Percentiles rank a stretch among this genome's conserved stretches.
These are phyloP conservation scores for Sphinx pinastri DNA, from an alignment of 2,888 invertebrate species.

Conservation along the genomic window DNA sequence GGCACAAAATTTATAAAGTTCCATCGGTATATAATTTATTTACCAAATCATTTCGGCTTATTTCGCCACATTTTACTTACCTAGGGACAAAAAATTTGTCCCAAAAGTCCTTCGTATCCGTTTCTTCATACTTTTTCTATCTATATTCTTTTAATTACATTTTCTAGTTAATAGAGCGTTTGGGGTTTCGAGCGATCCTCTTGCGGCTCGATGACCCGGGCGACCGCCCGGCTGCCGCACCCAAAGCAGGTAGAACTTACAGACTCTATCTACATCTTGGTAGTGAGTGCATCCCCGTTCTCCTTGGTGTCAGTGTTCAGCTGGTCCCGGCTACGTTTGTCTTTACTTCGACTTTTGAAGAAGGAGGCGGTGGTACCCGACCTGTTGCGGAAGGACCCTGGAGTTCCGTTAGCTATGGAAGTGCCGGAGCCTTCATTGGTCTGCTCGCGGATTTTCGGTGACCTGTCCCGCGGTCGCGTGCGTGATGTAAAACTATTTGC, in stretches of 20 bases:
- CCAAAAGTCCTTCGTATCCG: too few species aligned
- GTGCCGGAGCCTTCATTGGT: conserved; percentile 50
- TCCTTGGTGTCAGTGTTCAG: conserved; percentile 48
- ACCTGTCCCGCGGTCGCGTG: conserved; percentile 61
- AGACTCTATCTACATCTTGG: conserved; percentile 38
- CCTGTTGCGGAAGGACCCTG: conserved; percentile 59
- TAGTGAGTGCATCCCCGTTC: conserved; percentile 62
- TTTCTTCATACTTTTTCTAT: too few species aligned
- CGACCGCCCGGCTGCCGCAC: too few species aligned
- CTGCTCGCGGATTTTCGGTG: conserved; percentile 60
- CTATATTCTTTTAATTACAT: too few species aligned
- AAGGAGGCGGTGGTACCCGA: conserved; percentile 72
- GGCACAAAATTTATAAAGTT: not conserved
- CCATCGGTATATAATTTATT: too few species aligned
- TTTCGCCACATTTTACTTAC: too few species aligned
- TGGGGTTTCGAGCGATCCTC: too few species aligned
- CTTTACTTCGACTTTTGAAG: conserved; percentile 60
- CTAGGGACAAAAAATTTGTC: too few species aligned
- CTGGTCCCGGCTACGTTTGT: conserved; percentile 55
- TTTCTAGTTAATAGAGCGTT: too few species aligned
- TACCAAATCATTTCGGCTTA: too few species aligned
- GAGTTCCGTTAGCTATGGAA: conserved; percentile 54
- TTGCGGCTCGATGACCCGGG: too few species aligned
- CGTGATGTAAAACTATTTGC: conserved; percentile 72
- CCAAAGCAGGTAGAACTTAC: too few species aligned